Base-by-base conservation (phyloP, 2,888 invertebrate genomes). In the Polymixis flavicincta region DNA sequence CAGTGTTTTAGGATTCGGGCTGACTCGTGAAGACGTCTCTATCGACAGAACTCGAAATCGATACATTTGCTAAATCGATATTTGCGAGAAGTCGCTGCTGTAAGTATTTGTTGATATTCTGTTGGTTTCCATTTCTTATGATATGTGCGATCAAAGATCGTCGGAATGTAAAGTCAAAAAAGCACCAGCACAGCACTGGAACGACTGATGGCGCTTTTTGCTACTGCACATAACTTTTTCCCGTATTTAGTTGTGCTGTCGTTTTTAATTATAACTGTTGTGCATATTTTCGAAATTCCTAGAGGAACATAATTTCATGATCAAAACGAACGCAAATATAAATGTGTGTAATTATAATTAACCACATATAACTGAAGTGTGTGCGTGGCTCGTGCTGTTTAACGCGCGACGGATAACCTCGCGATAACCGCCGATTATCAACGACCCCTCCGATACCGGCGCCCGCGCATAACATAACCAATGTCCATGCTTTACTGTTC, bases 331-430 rank as follows among this genome's bases (percentile, higher is more conserved):
- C 37, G 28, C 25, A 54, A 68, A 68, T 82, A 59, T 50, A 55
- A 80, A 57, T 70, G 52, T 73, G 72, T 76, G 19, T 71, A 66
- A 65, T 71, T 83, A 79, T 70, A 71, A 74, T 59, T 13, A 70
- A 55, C 19, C 57, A 71, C 45, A 59, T 70, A 69, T 28, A 61
- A 42, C 25, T 60, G 37, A 72, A 64, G 69, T 80, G 76, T 80
- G 81, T 85, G 80, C 67, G 79, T 88, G 91, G 91, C 92, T 89
- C 92, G 91, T 91, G 92, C 92, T 76, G 87, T 52, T 64, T 83
- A 85, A 82, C 85, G 88, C 85, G 87, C 85, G 76, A 57, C 69
- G 79, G 89, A 89, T 89, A 89, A 89, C 89, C 88, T 59, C 76
- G 65, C 82, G 89, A 88, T 88, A 86, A 87, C 89, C 84, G 84